phyloP scores from a whole-genome alignment of 2,797 vertebrate genomes.

The Betta splendens region DNA sequence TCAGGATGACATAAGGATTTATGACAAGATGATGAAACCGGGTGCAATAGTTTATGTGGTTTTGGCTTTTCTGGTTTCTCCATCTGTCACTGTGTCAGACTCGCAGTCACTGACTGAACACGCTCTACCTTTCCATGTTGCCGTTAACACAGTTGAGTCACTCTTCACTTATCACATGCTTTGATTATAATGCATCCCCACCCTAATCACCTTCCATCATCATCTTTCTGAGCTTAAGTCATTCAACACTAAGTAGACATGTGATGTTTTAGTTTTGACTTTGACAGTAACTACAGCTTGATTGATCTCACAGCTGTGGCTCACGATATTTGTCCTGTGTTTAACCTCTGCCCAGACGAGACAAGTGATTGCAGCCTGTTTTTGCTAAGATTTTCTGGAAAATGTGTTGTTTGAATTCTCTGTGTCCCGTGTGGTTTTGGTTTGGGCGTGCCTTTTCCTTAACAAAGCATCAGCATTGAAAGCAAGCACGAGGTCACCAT shows the following conservation, averaged over 20 bases:
- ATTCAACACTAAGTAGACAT: slow-evolving; percentile 25
- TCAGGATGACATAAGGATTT: slow-evolving; percentile 35
- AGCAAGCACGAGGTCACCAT: slow-evolving; percentile 97
- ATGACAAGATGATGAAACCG: slow-evolving; percentile 46
- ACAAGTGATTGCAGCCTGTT: not conserved
- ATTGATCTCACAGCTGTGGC: slow-evolving; percentile 45
- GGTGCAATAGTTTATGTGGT: slow-evolving; percentile 27
- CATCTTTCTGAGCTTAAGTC: slow-evolving; percentile 1
- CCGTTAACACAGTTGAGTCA: slow-evolving; percentile 37
- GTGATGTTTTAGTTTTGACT: slow-evolving; percentile 1
- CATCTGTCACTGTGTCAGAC: slow-evolving; percentile 34
- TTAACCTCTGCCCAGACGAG: slow-evolving; percentile 23
- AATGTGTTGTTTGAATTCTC: not conserved
- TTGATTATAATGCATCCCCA: slow-evolving; percentile 50
- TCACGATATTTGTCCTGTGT: slow-evolving; percentile 31
- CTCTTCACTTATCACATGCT: slow-evolving; percentile 36
- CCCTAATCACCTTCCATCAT: slow-evolving; percentile 13
- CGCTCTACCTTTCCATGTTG: slow-evolving; percentile 15
- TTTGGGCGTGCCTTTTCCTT: slow-evolving; percentile 75
- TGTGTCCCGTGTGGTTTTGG: not conserved
- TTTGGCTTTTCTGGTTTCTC: slow-evolving; percentile 3
- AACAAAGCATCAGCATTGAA: slow-evolving; percentile 87
- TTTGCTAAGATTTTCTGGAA: not conserved
- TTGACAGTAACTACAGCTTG: slow-evolving; percentile 17
- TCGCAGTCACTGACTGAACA: slow-evolving; percentile 15